Conservation (phyloP, 2,797 vertebrate genomes). For the Tragelaphus eurycerus region DNA sequence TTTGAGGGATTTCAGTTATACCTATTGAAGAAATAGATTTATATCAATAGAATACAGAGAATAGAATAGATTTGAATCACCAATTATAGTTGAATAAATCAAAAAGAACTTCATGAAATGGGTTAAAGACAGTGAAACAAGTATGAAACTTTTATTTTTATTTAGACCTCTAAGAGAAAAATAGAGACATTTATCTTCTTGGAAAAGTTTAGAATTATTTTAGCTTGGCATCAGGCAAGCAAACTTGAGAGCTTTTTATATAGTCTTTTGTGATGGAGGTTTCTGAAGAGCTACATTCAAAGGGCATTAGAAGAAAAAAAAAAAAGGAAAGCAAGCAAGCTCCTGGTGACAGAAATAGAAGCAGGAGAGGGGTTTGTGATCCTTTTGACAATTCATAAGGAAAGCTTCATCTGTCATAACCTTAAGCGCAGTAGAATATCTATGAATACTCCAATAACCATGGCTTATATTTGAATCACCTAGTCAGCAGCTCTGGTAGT, state of each 20-base stretch:
- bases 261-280: neutral
- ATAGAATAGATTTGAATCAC: neutral
- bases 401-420: conserved; percentile 71
- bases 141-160: neutral
- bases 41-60: neutral
- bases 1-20: neutral
- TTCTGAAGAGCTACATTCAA: neutral
- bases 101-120: neutral
- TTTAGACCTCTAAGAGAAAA: neutral
- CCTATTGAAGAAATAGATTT: neutral
- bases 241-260: neutral
- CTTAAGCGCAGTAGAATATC: neutral
- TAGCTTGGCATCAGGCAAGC: neutral
- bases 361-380: neutral
- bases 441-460: neutral
- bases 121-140: neutral
- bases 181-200: neutral
- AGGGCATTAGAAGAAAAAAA: neutral
- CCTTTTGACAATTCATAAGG: conserved; percentile 58
- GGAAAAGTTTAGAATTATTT: neutral
- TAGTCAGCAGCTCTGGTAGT: conserved; percentile 58
- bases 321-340: neutral
- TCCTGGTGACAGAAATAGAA: conserved; percentile 47
- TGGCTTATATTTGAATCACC: conserved; percentile 65
- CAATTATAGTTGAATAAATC: neutral